Percentiles rank a stretch among this genome's conserved stretches.
These are phyloP conservation scores for Actias luna DNA, from an alignment of 2,888 invertebrate genomes.

Conservation along the genomic window DNA sequence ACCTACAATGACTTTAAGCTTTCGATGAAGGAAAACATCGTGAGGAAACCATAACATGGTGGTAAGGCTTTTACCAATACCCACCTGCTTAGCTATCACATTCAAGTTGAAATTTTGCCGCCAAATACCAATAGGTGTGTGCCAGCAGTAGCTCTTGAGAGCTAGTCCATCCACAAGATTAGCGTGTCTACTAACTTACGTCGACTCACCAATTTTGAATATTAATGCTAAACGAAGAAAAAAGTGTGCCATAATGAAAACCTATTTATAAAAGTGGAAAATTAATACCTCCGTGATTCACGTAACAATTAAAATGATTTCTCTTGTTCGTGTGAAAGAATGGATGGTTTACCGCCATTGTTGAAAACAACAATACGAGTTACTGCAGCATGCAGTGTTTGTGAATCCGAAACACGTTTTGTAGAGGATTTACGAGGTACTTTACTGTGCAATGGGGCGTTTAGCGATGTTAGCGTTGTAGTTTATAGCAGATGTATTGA, in stretches of 20 bases:
- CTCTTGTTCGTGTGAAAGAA: neutral
- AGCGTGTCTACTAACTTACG: too few species aligned
- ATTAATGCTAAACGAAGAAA: neutral
- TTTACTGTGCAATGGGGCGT: conserved; percentile 15
- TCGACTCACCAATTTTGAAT: too few species aligned
- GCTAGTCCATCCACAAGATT: too few species aligned
- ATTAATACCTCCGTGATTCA: neutral
- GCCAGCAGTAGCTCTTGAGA: too few species aligned
- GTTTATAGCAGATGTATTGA: neutral
- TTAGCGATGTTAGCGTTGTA: neutral
- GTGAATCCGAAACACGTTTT: conserved; percentile 8
- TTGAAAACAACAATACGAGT: neutral
- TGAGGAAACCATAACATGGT: too few species aligned
- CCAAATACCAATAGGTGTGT: too few species aligned
- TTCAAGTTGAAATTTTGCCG: too few species aligned
- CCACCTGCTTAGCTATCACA: too few species aligned
- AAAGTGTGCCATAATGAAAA: neutral
- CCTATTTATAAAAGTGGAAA: neutral
- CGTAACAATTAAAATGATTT: neutral
- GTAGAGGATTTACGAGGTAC: conserved; percentile 22
- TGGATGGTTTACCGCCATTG: neutral
- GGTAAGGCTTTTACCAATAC: too few species aligned
- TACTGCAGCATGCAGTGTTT: neutral
- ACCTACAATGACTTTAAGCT: too few species aligned
- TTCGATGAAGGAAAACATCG: too few species aligned